Evolutionary conservation across 2,797 vertebrate genomes (phyloP).

Genomic region (Myiotriccus ornatus): DNA sequence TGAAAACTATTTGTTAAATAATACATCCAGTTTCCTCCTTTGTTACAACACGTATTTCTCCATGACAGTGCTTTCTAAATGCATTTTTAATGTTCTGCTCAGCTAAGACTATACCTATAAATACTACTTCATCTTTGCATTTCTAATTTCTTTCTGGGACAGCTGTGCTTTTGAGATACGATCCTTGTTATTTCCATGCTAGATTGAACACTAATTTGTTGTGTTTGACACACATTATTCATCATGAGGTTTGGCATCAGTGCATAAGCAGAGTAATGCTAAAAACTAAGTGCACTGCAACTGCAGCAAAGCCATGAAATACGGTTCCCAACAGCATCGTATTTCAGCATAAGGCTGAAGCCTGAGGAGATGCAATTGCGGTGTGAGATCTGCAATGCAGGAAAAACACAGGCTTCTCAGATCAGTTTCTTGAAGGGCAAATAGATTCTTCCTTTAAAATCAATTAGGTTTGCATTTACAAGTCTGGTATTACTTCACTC

Average conservation of each 20-base stretch:
- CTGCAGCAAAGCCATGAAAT: background rate
- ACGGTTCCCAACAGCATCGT: background rate
- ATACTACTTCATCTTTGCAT: background rate
- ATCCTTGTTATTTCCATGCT: background rate
- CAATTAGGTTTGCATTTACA: background rate
- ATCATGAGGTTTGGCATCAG: background rate
- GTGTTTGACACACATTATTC: background rate
- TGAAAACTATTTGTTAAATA: background rate
- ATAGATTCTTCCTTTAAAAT: background rate
- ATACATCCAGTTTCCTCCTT: background rate
- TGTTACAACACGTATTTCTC: background rate
- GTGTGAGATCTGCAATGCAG: background rate
- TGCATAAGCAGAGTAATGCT: background rate
- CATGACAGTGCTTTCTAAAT: background rate
- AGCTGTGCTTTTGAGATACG: background rate
- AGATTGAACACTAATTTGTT: background rate
- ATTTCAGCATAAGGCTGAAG: background rate
- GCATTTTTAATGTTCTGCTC: background rate
- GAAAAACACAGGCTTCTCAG: background rate
- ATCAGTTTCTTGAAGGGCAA: background rate
- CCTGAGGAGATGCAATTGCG: accelerated
- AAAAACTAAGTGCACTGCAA: background rate
- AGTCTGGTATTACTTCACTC: background rate
- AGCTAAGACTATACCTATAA: background rate
- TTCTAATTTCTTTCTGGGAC: background rate